Evolutionary conservation across 2,888 invertebrate genomes (phyloP), one percentile per base, ranked within the genome.

Genomic region (Rhimphoctona megacephalus): DNA sequence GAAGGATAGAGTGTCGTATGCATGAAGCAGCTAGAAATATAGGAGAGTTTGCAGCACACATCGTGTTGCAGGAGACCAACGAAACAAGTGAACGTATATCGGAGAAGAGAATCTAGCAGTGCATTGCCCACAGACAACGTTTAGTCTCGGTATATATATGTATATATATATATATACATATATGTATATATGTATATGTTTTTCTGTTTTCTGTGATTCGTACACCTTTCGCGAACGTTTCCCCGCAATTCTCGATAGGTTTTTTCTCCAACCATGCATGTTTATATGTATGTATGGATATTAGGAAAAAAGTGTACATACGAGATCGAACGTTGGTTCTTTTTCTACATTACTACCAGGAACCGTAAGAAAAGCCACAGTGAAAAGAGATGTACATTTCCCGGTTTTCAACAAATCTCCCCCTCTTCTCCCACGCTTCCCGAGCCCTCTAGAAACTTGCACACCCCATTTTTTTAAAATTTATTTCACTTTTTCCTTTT

Each of bases 21-120:
- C 54, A 81, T 73, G 54, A 67, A 74, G 74, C 25, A 66, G 30
- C 19, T 72, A 61, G 14, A 54, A 77, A 74, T 74, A 66, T 61
- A 66, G 52, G 61, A 46, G 52, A 52, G 43, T 70, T 57, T 33
- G 30, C 43, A 39, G 67, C 54, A 57, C 43, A 72, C 30, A 49
- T 52, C 36, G 61, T 61, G 54, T 33, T 43, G 33, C 22, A 49
- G 82, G 69, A 67, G 54, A 49, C 52, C 81, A 85, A 82, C 69
- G 79, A 79, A 61, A 79, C 69, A 83, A 78, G 74, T 79, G 77
- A 81, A 33, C 72, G 73, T 73, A 66, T 85, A 85, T 85, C 85
- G 76, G 52, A 74, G 69, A 70, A 61, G 83, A 80, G 79, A 79
- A 85, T 85, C 85, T 85, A 76, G 79, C 69, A 79, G 74, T 76